phyloP scores from a whole-genome alignment of 1,140 invertebrate genomes.

The Drosophila mojavensis region DNA sequence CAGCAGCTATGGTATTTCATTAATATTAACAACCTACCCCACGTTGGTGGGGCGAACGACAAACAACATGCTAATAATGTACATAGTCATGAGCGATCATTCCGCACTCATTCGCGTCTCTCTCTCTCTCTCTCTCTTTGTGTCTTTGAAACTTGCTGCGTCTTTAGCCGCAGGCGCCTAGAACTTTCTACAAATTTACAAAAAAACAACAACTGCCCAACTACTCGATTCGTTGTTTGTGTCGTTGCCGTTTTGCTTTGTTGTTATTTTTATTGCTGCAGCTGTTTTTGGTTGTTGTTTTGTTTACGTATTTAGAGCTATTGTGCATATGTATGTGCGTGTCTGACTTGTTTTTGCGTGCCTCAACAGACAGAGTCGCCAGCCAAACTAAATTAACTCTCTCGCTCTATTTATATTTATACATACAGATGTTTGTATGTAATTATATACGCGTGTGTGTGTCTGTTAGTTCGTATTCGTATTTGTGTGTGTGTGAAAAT shows the following conservation, averaged over 20 bases:
- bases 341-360: conserved; percentile 68
- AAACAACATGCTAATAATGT: conserved; percentile 49
- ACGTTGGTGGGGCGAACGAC: conserved; percentile 52
- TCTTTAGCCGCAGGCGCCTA: conserved; percentile 38
- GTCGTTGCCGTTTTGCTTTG: conserved; percentile 45
- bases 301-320: conserved; percentile 71
- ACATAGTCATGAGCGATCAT: conserved; percentile 51
- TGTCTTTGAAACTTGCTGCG: conserved; percentile 4
- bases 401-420: conserved; percentile 5
- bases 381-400: conserved; percentile 18
- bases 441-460: conserved; percentile 2
- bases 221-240: conserved; percentile 11
- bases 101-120: not conserved
- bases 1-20: conserved; percentile 31
- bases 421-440: not conserved
- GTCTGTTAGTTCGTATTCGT: not conserved
- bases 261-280: conserved; percentile 74
- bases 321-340: conserved; percentile 31
- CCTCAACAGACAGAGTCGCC: conserved; percentile 20
- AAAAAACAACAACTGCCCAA: conserved; percentile 35
- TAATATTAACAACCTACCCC: conserved; percentile 75
- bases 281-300: conserved; percentile 59
- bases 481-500: conserved; percentile 38
- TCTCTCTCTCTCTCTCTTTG: conserved; percentile 11
- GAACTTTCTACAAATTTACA: conserved; percentile 50